A percentile compares a stretch with the other conserved stretches of the same genome.
Evolutionary conservation across 1,140 invertebrate genomes (phyloP).

Genomic region (Himalopsyche phryganea): DNA sequence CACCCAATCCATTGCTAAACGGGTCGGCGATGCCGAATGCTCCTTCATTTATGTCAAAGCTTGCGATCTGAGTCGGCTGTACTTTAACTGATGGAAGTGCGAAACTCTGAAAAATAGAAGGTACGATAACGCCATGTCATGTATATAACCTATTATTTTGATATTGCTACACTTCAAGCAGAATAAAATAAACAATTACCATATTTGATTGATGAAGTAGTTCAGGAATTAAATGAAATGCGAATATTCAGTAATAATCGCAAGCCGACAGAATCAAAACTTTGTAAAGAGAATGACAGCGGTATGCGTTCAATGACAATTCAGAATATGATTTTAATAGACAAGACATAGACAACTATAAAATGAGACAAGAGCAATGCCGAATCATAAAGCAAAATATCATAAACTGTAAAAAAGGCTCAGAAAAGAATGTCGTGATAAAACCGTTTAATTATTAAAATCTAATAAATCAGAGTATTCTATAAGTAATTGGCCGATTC

Average conservation of each 20-base stretch:
- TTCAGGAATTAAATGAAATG: neutral
- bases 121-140: slow-evolving; percentile 18
- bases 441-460: no score
- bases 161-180: neutral
- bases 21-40: slow-evolving; percentile 53
- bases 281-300: neutral
- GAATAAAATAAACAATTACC: neutral
- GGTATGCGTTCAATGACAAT: neutral
- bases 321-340: no score
- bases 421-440: no score
- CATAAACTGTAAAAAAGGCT: no score
- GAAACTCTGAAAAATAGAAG: slow-evolving; percentile 53
- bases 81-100: slow-evolving; percentile 52
- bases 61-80: slow-evolving; percentile 33
- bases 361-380: no score
- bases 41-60: slow-evolving; percentile 38
- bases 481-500: no score
- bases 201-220: neutral
- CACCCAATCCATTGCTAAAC: slow-evolving; percentile 48
- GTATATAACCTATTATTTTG: slow-evolving; percentile 9
- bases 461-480: no score
- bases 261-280: neutral
- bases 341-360: no score
- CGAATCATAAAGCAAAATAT: no score
- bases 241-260: neutral